These are phyloP conservation scores for Spisula solida DNA, from an alignment of 2,888 invertebrate species.

Conservation along the genomic window DNA sequence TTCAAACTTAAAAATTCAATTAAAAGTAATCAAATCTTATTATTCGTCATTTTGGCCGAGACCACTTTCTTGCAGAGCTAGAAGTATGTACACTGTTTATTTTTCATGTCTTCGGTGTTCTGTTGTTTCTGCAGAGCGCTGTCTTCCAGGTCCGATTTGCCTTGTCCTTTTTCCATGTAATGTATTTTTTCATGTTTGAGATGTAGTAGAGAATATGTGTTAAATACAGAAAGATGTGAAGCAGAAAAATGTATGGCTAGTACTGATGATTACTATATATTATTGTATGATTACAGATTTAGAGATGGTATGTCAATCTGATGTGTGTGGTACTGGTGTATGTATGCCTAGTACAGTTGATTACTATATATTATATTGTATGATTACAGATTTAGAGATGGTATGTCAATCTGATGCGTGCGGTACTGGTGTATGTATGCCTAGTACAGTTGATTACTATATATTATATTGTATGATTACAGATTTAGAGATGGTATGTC, in stretches of 20 bases:
- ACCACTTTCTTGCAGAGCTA: too few relatives aligned
- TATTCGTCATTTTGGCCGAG: too few relatives aligned
- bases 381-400: conserved; percentile 51
- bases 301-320: conserved; percentile 55
- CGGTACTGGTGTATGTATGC: conserved; percentile 63
- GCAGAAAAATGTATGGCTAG: conserved; percentile 66
- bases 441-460: conserved; percentile 52
- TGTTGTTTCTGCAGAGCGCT: too few relatives aligned
- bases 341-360: conserved; percentile 62
- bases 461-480: background rate
- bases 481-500: conserved; percentile 59
- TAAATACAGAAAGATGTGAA: too few relatives aligned
- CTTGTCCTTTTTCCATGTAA: too few relatives aligned
- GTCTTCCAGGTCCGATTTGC: too few relatives aligned
- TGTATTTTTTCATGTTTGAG: too few relatives aligned
- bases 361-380: conserved; percentile 19
- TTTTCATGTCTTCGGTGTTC: too few relatives aligned
- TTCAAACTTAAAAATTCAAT: too few relatives aligned
- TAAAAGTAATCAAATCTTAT: too few relatives aligned
- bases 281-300: conserved; percentile 42
- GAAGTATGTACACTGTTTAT: too few relatives aligned
- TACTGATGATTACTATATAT: conserved; percentile 34
- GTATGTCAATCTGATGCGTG: conserved; percentile 62
- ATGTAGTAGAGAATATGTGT: too few relatives aligned
- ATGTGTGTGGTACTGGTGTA: conserved; percentile 61